Evolutionary conservation across 1,140 invertebrate genomes (phyloP), one percentile per base, ranked within the genome.

Genomic region (Sycobia sp.): DNA sequence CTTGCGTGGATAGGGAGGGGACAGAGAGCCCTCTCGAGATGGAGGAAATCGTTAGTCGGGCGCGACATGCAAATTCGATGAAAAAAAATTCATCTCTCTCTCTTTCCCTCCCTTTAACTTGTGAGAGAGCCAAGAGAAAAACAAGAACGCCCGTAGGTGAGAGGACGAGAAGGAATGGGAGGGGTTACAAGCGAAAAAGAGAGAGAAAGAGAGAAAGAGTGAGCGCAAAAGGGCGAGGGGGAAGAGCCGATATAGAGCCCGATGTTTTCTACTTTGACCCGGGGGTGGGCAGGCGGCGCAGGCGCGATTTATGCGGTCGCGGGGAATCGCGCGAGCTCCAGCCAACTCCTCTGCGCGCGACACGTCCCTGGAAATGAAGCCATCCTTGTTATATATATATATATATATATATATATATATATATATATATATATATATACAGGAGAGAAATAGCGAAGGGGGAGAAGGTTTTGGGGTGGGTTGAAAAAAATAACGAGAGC

Each of bases 51-150:
- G 69, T 73, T 73, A 71, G 67, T 68, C 62, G n/a, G n/a, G n/a
- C n/a, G 65, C 67, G 67, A 71, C 71, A 73, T 73, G 68, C 71
- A 73, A 71, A 73, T 73, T 73, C 68, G 68, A 69, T 68, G 66
- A 55, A 71, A 69, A 71, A 64, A 69, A 71, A 64, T 53, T 69
- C 65, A 11, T 32, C 36, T n/a, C 38, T 20, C 16, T 10, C 16
- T 18, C 27, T 18, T 25, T 13, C 7, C 14, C 25, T 46, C 36
- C 18, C 29, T 27, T 25, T 27, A 32, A 11, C 62, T 55, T 29
- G 55, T 59, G 41, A 43, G 66, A 65, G 55, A 32, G 55, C 46
- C 61, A 11, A 11, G 41, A 18, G 41, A 43, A 43, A 43, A 43
- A 43, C 29, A 20, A 14, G 51, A n/a, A n/a, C n/a, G n/a, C n/a